Base-by-base conservation (phyloP, 92 coral and sea anemone genomes). In the Chrysogorgia sp. region DNA sequence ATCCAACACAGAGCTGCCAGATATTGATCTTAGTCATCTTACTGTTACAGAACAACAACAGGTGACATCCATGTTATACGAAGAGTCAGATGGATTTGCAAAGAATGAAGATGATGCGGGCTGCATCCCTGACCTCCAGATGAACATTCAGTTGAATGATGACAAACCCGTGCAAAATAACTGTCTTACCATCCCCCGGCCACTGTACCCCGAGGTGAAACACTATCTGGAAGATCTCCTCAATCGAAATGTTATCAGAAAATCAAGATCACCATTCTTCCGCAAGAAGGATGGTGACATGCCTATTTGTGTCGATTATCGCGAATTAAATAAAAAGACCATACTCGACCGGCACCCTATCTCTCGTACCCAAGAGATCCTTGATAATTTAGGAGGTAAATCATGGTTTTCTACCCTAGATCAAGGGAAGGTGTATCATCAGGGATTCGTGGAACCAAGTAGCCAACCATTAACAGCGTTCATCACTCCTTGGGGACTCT, bases 181-280 rank as follows among this genome's bases (percentile, higher is more conserved):
- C 77, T 70, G 45, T 19, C 19, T 24, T 7, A 10, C 66, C 9
- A 48, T 70, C 13, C 77, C 77, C 0, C 31, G 65, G 2, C 62
- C 77, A 19, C 22, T 66, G 60, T 66, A 67, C 59, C 59, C 75
- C 20, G 75, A 67, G 30, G 75, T 67, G 21, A 67, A 67, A 67
- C 56, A 14, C 21, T 67, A 67, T 52, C 23, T 34, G 0, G 75
- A 67, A 20, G 75, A 67, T 24, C 59, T 67, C 20, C 7, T 67
- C 12, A 67, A 67, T 35, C 23, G 59, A 13, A 24, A 37, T 37
- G 33, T 35, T 0, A 67, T 67, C 25, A 19, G 59, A 37, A 19
- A 35, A 19, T 67, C 75, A 35, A 35, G 7, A 7, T 67, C 75
- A 13, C 75, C 75, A 17, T 67, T 15, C 20, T 67, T 67, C 20